A percentile compares a stretch with the other conserved stretches of the same genome.
phyloP scores from a whole-genome alignment of 1,140 invertebrate genomes.

The Saxidomus purpurata region DNA sequence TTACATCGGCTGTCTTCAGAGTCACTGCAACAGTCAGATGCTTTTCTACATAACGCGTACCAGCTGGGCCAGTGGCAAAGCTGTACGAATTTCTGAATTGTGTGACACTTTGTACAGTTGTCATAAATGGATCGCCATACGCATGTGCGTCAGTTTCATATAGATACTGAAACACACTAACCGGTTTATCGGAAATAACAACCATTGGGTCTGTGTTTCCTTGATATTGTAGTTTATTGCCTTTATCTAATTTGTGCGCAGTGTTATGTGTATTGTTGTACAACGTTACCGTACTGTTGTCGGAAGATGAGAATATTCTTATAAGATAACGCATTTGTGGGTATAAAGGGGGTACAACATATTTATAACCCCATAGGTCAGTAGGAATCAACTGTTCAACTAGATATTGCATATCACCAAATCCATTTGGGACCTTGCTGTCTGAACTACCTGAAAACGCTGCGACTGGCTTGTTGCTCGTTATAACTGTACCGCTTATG shows the following conservation, averaged over 20 bases:
- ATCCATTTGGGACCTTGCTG: background rate
- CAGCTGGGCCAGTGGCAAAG: background rate
- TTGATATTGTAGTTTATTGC: background rate
- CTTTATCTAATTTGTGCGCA: background rate
- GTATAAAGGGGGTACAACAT: background rate
- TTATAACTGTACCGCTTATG: background rate
- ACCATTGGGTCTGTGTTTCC: background rate
- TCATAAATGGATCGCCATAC: background rate
- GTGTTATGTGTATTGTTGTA: background rate
- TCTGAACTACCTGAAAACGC: background rate
- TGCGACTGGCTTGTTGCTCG: background rate
- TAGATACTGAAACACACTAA: background rate
- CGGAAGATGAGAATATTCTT: background rate
- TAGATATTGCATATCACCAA: background rate
- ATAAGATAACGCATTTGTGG: background rate
- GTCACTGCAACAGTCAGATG: background rate
- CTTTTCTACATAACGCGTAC: background rate
- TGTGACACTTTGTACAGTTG: background rate
- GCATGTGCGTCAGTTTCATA: background rate
- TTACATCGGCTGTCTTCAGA: too few species aligned
- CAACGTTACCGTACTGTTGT: background rate
- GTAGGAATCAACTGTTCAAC: background rate
- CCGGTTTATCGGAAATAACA: background rate
- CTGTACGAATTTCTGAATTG: background rate
- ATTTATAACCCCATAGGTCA: background rate